phyloP scores from a whole-genome alignment of 2,113 vertebrate genomes.

The Charadrius vociferus region DNA sequence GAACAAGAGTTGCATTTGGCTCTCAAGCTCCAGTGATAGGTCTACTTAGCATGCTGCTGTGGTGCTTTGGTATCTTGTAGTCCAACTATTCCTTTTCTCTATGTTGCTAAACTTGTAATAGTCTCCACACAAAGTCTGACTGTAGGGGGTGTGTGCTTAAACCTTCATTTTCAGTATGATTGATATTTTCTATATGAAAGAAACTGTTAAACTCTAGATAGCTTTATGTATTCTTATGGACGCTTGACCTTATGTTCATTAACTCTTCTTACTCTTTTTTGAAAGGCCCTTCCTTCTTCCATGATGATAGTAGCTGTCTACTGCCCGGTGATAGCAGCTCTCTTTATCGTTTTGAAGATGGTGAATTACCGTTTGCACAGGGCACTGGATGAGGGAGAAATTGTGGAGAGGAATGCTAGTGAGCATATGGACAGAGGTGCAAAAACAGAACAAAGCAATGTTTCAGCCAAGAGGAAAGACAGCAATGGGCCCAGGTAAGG shows the following conservation, averaged over 20 bases:
- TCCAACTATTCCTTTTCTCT: background rate
- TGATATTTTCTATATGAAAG: background rate
- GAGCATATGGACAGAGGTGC: slow-evolving; percentile 80
- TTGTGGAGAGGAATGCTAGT: slow-evolving; percentile 87
- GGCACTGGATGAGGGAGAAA: slow-evolving; percentile 95
- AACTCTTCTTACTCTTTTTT: slow-evolving; percentile 42
- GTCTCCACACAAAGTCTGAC: background rate
- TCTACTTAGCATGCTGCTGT: background rate
- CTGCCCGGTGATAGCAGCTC: slow-evolving; percentile 92
- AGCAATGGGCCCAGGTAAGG: slow-evolving; percentile 94
- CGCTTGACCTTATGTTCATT: background rate
- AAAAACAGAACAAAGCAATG: slow-evolving; percentile 81
- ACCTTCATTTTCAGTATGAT: background rate
- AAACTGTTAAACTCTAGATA: background rate
- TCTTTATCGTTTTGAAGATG: slow-evolving; percentile 94
- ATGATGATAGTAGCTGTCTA: slow-evolving; percentile 98
- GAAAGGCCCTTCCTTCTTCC: slow-evolving; percentile 93
- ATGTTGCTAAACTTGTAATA: background rate
- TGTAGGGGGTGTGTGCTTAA: background rate
- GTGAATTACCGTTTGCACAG: slow-evolving; percentile 96
- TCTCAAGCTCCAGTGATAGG: background rate
- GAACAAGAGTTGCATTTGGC: background rate
- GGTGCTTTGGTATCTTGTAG: background rate
- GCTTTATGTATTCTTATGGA: background rate
- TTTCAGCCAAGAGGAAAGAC: slow-evolving; percentile 86